Conservation (phyloP, 92 coral and sea anemone genomes). For the Epizoanthus illoricatus region DNA sequence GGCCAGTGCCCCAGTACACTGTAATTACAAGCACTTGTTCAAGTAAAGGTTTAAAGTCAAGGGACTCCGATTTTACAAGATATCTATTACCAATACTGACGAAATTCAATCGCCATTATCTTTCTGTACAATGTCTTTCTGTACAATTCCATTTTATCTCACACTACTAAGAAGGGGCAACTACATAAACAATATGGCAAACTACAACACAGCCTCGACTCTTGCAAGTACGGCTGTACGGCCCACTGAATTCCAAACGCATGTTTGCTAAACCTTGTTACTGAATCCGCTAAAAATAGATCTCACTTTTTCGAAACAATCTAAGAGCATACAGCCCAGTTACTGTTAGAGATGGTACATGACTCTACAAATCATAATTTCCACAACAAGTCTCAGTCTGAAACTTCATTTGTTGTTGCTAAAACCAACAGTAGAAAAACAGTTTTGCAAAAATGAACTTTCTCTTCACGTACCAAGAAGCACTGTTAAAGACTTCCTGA, state of each 20-base stretch:
- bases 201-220: background rate
- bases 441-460: too few species aligned
- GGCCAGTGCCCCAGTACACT: background rate
- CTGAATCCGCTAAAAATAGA: too few species aligned
- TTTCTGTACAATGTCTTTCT: conserved; percentile 38
- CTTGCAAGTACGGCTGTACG: background rate
- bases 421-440: too few species aligned
- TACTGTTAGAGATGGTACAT: too few species aligned
- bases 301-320: too few species aligned
- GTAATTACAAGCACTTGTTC: background rate
- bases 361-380: too few species aligned
- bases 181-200: background rate
- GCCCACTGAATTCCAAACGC: background rate
- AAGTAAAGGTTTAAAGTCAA: background rate
- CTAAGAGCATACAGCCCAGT: too few species aligned
- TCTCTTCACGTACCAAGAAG: too few species aligned
- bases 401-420: too few species aligned
- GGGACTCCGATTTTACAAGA: conserved; percentile 16
- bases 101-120: background rate
- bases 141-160: conserved; percentile 41
- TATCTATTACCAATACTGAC: conserved; percentile 11
- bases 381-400: too few species aligned
- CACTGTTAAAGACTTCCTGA: too few species aligned
- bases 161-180: conserved; percentile 15
- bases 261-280: background rate